Evolutionary conservation across 2,797 vertebrate genomes (phyloP).

Genomic region (Lerista edwardsae): DNA sequence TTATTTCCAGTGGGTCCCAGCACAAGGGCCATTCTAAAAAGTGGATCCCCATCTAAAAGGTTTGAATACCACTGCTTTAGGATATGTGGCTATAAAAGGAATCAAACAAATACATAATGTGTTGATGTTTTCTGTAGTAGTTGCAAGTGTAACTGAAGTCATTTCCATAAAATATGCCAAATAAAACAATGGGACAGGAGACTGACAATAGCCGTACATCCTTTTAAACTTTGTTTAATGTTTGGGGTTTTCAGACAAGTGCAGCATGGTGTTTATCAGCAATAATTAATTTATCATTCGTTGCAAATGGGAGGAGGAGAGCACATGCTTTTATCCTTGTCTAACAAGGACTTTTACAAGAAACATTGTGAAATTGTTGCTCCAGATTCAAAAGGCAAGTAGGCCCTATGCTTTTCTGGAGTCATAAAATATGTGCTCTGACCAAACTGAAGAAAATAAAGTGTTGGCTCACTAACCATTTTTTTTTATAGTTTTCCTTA

Average conservation of each 20-base stretch:
- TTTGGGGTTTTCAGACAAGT: slow-evolving; percentile 20
- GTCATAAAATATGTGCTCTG: slow-evolving; percentile 21
- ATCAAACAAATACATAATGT: too few relatives aligned
- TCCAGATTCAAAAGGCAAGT: not conserved
- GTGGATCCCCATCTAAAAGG: too few relatives aligned
- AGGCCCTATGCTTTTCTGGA: slow-evolving; percentile 25
- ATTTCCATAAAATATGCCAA: not conserved
- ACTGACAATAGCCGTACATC: not conserved
- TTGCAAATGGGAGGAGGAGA: slow-evolving; percentile 25
- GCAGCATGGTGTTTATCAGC: slow-evolving; percentile 43
- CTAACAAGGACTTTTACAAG: slow-evolving; percentile 44
- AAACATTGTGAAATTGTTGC: slow-evolving; percentile 38
- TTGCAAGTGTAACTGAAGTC: not conserved
- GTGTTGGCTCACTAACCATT: slow-evolving; percentile 60
- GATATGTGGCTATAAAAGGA: not conserved
- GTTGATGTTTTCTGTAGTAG: not conserved
- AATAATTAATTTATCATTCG: not conserved
- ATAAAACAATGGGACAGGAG: too few relatives aligned
- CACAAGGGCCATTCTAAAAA: too few relatives aligned
- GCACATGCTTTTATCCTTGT: slow-evolving; percentile 30
- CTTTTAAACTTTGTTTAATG: slow-evolving; percentile 3
- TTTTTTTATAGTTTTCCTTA: slow-evolving; percentile 67
- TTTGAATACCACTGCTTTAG: too few relatives aligned
- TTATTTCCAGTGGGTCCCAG: too few relatives aligned
- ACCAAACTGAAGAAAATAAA: slow-evolving; percentile 63